These are phyloP conservation scores for Chondrosia reniformis DNA, from an alignment of 37 sponge, comb jelly and placozoan species.

Conservation along the genomic window DNA sequence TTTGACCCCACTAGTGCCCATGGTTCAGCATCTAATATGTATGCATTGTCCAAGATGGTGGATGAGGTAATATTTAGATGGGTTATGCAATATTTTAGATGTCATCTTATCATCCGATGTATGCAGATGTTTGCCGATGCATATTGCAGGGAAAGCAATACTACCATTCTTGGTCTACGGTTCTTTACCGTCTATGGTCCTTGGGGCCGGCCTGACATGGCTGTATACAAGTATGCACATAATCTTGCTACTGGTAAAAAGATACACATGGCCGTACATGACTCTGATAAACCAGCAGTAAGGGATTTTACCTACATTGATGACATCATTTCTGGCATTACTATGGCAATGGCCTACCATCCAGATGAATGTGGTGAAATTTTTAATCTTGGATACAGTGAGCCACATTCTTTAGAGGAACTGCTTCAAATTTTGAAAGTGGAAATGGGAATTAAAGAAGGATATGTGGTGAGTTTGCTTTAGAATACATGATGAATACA, in stretches of 20 bases:
- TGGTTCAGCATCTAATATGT: constrained; percentile 56
- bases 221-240: constrained; percentile 61
- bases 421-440: constrained; percentile 47
- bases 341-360: constrained; percentile 37
- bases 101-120: neutral
- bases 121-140: constrained; percentile 10
- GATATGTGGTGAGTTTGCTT: constrained; percentile 30
- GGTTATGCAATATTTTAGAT: neutral
- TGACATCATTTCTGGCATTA: constrained; percentile 56
- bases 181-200: constrained; percentile 84
- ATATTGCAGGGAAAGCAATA: constrained; percentile 42
- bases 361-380: constrained; percentile 55
- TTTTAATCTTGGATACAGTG: constrained; percentile 62
- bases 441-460: constrained; percentile 42
- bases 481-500: neutral
- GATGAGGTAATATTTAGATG: constrained; percentile 33
- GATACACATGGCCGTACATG: neutral
- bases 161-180: constrained; percentile 44
- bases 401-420: constrained; percentile 28
- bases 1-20: constrained; percentile 30
- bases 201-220: constrained; percentile 89
- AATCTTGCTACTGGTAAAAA: neutral
- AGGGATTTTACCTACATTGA: constrained; percentile 77
- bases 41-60: constrained; percentile 59
- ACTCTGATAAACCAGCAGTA: constrained; percentile 16